A percentile compares a stretch with the other conserved stretches of the same genome.
Conservation (phyloP, 2,888 invertebrate species). For the Dione juno region DNA sequence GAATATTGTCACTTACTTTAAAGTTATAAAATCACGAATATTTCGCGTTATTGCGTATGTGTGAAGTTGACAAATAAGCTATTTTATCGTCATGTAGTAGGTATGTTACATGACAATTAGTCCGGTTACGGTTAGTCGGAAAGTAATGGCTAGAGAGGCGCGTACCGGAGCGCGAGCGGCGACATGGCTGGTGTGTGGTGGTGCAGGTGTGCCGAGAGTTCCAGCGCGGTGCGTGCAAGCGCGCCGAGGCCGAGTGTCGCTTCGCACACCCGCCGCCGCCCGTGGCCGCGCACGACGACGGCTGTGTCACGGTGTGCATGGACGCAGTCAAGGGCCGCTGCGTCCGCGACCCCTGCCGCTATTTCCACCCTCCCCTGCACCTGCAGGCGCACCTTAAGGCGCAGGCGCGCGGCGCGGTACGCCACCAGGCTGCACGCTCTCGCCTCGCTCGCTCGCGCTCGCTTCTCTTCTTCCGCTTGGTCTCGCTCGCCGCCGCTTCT, state of each 20-base stretch:
- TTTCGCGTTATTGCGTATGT: background rate
- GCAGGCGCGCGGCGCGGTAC: slow-evolving; percentile 97
- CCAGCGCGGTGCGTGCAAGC: slow-evolving; percentile 99
- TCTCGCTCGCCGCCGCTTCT: slow-evolving; percentile 80
- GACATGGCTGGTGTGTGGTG: slow-evolving; percentile 77
- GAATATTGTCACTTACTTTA: background rate
- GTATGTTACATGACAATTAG: slow-evolving; percentile 5
- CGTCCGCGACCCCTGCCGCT: slow-evolving; percentile 99
- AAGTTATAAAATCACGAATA: background rate
- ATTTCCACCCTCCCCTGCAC: slow-evolving; percentile 99
- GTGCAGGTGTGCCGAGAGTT: slow-evolving; percentile 98
- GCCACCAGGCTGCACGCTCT: slow-evolving; percentile 86
- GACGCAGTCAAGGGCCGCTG: slow-evolving; percentile 99
- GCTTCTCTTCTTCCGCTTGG: slow-evolving; percentile 81
- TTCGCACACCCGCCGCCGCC: slow-evolving; percentile 99
- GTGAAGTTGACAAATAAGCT: background rate
- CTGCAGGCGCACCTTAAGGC: slow-evolving; percentile 99
- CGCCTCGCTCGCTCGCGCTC: slow-evolving; percentile 71
- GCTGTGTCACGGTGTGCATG: slow-evolving; percentile 99
- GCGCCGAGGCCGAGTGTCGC: slow-evolving; percentile 98
- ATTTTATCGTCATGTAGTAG: slow-evolving; percentile 5
- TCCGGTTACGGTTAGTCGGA: slow-evolving; percentile 40
- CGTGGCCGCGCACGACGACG: slow-evolving; percentile 98
- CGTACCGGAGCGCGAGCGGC: slow-evolving; percentile 52
- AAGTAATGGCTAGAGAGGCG: slow-evolving; percentile 40